Conservation (phyloP, 1,140 invertebrate genomes). For the Diabrotica virgifera region DNA sequence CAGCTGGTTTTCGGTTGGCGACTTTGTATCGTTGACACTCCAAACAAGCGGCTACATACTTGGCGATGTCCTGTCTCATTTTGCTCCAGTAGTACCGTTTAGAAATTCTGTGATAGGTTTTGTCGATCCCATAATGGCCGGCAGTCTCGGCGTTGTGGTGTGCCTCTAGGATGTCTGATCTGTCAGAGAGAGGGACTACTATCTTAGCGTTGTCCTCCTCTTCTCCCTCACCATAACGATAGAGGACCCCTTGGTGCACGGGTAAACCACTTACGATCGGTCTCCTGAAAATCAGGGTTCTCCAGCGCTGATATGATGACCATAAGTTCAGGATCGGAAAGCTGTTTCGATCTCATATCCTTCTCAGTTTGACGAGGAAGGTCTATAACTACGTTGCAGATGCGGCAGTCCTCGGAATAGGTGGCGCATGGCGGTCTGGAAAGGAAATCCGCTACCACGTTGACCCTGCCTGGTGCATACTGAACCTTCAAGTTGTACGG, state of each 20-base stretch:
- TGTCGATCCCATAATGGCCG: slow-evolving; percentile 39
- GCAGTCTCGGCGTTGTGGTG: slow-evolving; percentile 35
- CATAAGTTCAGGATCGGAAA: neutral
- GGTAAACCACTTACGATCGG: slow-evolving; percentile 14
- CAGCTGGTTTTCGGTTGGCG: too few species aligned
- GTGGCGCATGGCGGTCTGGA: slow-evolving; percentile 16
- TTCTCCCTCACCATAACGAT: slow-evolving; percentile 25
- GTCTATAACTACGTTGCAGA: neutral
- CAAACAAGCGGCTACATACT: too few species aligned
- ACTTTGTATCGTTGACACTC: too few species aligned
- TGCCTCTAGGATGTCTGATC: slow-evolving; percentile 24
- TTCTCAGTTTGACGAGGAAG: neutral
- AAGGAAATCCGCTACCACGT: slow-evolving; percentile 21
- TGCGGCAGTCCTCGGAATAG: neutral
- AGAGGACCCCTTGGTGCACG: slow-evolving; percentile 32
- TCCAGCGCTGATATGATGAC: neutral
- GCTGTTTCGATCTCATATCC: neutral
- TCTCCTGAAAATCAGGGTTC: neutral
- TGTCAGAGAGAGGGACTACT: slow-evolving; percentile 23
- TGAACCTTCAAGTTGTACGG: slow-evolving; percentile 23
- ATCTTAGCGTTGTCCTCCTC: slow-evolving; percentile 30
- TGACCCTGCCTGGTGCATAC: slow-evolving; percentile 25
- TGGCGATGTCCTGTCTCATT: too few species aligned
- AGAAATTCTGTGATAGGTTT: slow-evolving; percentile 29
- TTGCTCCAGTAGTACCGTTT: slow-evolving; percentile 38